Evolutionary conservation across 1,140 invertebrate species (phyloP).

Genomic region (Drosophila sechellia): DNA sequence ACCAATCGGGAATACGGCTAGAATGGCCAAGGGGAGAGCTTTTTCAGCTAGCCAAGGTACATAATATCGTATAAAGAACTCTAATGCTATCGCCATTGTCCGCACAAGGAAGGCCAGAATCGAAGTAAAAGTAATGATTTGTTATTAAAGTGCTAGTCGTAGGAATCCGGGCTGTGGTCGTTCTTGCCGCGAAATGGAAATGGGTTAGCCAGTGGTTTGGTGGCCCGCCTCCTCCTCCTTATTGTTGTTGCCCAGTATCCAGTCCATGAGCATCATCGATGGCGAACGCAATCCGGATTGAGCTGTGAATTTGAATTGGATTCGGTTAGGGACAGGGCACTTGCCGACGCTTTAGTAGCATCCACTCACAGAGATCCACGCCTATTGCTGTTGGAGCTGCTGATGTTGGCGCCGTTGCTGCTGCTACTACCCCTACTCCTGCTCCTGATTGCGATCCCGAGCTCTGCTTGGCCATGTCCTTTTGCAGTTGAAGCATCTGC

Average conservation of each 20-base stretch:
- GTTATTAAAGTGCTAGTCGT: constrained; percentile 12
- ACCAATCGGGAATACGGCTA: neutral
- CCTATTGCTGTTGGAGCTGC: constrained; percentile 88
- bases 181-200: neutral
- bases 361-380: constrained; percentile 86
- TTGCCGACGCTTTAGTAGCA: no score
- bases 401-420: constrained; percentile 85
- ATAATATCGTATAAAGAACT: constrained; percentile 57
- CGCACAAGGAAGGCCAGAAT: constrained; percentile 20
- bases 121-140: constrained; percentile 26
- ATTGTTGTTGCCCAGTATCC: constrained; percentile 89
- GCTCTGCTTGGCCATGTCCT: constrained; percentile 88
- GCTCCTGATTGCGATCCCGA: constrained; percentile 88
- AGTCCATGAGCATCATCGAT: constrained; percentile 90
- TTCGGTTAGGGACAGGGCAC: neutral
- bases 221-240: constrained; percentile 40
- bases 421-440: constrained; percentile 87
- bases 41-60: constrained; percentile 59
- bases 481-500: constrained; percentile 89
- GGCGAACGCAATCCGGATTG: constrained; percentile 89
- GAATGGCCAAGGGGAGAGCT: neutral
- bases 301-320: constrained; percentile 84
- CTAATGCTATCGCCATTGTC: constrained; percentile 21
- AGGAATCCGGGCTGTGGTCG: constrained; percentile 2
- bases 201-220: constrained; percentile 19